Percentiles rank a stretch among this genome's conserved stretches.
Conservation (phyloP, 2,113 vertebrate species). For the Raphicerus campestris region DNA sequence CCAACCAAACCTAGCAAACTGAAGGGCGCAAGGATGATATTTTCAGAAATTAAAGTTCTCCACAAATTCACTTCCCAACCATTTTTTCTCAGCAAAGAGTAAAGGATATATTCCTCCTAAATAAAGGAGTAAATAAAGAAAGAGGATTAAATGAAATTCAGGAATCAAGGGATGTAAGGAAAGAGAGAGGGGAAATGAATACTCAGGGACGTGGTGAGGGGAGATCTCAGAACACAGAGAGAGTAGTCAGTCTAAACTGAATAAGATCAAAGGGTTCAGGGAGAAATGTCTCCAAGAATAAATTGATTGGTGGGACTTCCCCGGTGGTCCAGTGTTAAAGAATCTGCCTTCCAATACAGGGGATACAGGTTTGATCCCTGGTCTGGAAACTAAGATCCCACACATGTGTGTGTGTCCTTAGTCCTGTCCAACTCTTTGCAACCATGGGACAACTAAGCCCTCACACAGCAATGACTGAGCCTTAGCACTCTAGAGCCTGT, state of each 20-base stretch:
- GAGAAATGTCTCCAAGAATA: neutral
- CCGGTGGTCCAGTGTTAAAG: neutral
- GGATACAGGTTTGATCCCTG: neutral
- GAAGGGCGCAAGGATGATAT: neutral
- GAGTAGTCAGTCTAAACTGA: neutral
- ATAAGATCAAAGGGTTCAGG: neutral
- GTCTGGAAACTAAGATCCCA: neutral
- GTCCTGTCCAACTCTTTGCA: neutral
- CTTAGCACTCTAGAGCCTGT: neutral
- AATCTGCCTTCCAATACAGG: neutral
- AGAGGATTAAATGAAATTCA: neutral
- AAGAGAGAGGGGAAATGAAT: neutral
- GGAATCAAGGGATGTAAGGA: neutral
- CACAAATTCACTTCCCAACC: neutral
- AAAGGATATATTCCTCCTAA: neutral
- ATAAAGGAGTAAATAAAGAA: neutral
- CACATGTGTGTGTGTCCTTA: neutral
- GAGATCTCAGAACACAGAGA: neutral
- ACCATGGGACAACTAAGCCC: neutral
- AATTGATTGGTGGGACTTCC: neutral
- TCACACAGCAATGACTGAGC: neutral
- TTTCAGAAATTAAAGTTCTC: slow-evolving; percentile 2
- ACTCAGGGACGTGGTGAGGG: neutral
- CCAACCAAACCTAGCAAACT: neutral
- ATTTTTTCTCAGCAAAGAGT: neutral